These are phyloP conservation scores for Agrilus planipennis DNA, from an alignment of 1,140 invertebrate genomes.

Conservation along the genomic window DNA sequence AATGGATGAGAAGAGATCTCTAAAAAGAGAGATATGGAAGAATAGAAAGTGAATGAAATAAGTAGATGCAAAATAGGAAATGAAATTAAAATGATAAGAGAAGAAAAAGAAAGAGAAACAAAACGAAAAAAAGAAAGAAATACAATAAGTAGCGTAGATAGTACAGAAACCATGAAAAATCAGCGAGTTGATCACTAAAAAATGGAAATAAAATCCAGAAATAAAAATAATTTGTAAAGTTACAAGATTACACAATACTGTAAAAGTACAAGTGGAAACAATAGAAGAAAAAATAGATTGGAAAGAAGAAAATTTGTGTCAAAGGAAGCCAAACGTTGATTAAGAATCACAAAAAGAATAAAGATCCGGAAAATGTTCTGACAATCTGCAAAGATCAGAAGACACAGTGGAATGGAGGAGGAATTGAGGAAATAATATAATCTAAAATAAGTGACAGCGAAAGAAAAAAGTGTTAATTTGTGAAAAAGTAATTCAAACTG, in stretches of 20 bases:
- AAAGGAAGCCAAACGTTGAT: neutral
- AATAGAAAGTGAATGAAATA: no score
- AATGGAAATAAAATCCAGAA: no score
- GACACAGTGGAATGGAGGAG: neutral
- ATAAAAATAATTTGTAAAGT: no score
- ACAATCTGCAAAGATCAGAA: neutral
- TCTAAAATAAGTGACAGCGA: neutral
- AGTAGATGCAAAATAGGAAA: no score
- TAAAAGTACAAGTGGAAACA: neutral
- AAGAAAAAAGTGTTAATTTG: neutral
- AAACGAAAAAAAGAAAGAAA: neutral
- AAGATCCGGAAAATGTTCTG: neutral
- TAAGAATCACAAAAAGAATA: neutral
- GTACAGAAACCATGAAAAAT: no score
- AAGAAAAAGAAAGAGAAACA: neutral
- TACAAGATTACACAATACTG: neutral
- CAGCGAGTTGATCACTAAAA: no score
- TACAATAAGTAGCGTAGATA: neutral
- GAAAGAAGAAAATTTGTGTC: no score
- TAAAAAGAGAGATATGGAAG: no score
- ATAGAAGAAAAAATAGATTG: no score
- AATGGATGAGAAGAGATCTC: no score
- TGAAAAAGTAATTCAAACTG: neutral
- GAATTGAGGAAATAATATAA: neutral
- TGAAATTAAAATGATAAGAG: neutral